Base-by-base conservation (phyloP, 2,113 vertebrate species). In the Macheiramphus alcinus region DNA sequence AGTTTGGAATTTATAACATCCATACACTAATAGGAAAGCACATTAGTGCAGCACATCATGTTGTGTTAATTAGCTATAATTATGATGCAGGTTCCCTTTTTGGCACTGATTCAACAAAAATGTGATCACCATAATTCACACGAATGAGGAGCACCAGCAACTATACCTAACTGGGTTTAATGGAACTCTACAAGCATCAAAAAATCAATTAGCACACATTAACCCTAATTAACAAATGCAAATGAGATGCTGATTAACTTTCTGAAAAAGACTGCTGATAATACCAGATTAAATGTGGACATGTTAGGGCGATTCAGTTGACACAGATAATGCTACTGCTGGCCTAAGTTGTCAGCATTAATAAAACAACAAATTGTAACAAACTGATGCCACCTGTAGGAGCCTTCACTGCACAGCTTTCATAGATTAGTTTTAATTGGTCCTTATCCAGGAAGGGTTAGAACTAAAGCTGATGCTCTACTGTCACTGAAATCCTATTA, bases 11-110 rank as follows among this genome's bases (percentile, higher is more conserved):
- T 97, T 97, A 92, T 93, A 98, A 98, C 93, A 96, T 66, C 93
- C 84, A 53, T 84, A 92, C 66, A 80, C 78, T 93, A 97, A 95
- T 61, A 97, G 92, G 72, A 90, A 98, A 98, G 93, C 82, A 88
- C 91, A 95, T 98, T 98, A 97, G 94, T 87, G 96, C 38, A 97
- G 78, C 90, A 84, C 97, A 97, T 92, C 87, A 90, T 97, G 76
- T 90, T 97, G 96, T 97, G 97, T 98, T 99, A 99, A 99, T 99
- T 99, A 99, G 97, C 98, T 98, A 65, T 98, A 99, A 99, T 99
- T 99, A 99, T 97, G 95, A 98, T 97, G 93, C 97, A 81, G 97
- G 93, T 88, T 98, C 94, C 96, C 95, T 98, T 82, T 98, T 94
- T 98, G 97, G 98, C 98, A 98, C 89, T 43, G 97, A 97, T 98